Evolutionary conservation across 1,140 invertebrate species (phyloP), one percentile per base, ranked within the genome.

Genomic region (Zaprionus capensis): DNA sequence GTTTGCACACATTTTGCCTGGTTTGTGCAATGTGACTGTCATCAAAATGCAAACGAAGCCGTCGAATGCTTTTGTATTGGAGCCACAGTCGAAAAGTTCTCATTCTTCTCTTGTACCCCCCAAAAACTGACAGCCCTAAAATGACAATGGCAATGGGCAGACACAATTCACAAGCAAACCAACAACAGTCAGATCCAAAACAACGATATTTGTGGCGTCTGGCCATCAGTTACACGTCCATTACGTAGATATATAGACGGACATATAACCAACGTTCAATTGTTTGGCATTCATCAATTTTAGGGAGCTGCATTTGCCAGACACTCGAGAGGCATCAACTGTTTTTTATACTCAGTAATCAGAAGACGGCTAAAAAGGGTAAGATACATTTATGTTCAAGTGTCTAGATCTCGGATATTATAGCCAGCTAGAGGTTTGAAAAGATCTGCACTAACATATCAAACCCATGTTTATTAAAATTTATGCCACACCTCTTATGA

Each of bases 21-120:
- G 71, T 56, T 36, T 53, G 57, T 70, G 71, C 56, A 75, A 64
- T 67, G 72, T 67, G 67, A 74, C 84, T 88, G 84, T 91, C 85
- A 88, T 90, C 85, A 91, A 88, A 88, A 88, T 88, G 85, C 85
- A 88, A 88, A 88, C 85, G 81, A 88, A 85, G 81, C 87, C 87
- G 65, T 74, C 62, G 73, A 87, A 81, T 75, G 80, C 77, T 75
- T 86, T 80, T 83, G 80, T 83, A 80, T 73, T 65, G 76, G 80
- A 87, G 67, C 73, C 63, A 59, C 67, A 76, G 68, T 67, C 31
- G 67, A 76, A 76, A 76, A 67, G 51, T 64, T 71, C 69, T 61
- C 69, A 26, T 28, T 46, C 41, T 46, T 41, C 17, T 24, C 12
- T 6, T 0, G 3, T 38, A 7, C 53, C 56, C 36, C 31, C 31